Base-by-base conservation (phyloP, 1,140 invertebrate species). In the Anastrepha obliqua region DNA sequence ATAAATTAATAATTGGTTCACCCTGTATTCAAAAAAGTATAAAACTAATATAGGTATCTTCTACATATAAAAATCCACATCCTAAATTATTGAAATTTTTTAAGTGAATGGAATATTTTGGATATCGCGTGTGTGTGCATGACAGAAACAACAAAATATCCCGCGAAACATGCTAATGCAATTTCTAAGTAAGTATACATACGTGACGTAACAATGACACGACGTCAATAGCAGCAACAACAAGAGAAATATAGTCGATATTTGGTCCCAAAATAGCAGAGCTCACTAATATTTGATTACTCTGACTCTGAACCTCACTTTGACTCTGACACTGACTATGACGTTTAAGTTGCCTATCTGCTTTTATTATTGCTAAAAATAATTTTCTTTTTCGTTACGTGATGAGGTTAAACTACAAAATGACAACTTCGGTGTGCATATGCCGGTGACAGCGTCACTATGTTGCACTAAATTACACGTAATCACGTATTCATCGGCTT, bases 371-470 rank as follows among this genome's bases (percentile, higher is more conserved):
- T 74, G 70, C 13, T 74, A 81, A 81, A 81, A 55, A 9, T 81
- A 81, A 81, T 81, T 81, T 81, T 29, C 29, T 15, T 81, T 81
- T 81, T 81, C n/a, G 17, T 81, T 9, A 20, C n/a, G 47, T 81
- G 74, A 55, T 47, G 47, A 74, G 70, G 70, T 13, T 81, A 55
- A n/a, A 81, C 3, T 15, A 81, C 44, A 55, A 20, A n/a, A 81
- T 6, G 47, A 81, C 44, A 55, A 20, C 44, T 81, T 29, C n/a
- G 39, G 47, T 58, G 6, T 2, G 47, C 51, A 47, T 51, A 17
- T n/a, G 44, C n/a, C n/a, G 8, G 15, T 55, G 47, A 8, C 17
- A 17, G 74, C 55, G 44, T 29, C 20, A n/a, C 15, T 17, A 17
- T 55, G 44, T 29, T 55, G 44, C 17, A 81, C 74, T 55, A 29